Conservation (phyloP, 2,797 vertebrate genomes). For the Oryzias dopingdopingensis region DNA sequence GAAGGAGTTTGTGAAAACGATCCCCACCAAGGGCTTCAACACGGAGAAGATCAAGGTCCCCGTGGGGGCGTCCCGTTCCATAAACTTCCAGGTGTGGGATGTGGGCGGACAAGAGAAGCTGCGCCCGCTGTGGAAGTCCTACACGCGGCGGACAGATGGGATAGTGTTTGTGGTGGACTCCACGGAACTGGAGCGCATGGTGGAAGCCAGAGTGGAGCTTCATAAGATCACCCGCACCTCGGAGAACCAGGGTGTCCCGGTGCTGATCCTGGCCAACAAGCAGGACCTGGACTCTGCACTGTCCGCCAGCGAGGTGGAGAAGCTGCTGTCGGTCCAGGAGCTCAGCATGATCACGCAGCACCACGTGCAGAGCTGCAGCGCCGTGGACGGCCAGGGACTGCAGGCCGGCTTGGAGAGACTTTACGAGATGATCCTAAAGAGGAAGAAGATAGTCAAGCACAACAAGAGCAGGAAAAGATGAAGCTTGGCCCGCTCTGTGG, state of each 20-base stretch:
- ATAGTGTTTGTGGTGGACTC: conserved; percentile 90
- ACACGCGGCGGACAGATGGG: conserved; percentile 86
- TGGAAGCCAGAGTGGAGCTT: conserved; percentile 88
- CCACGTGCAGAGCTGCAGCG: conserved; percentile 87
- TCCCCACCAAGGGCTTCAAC: conserved; percentile 91
- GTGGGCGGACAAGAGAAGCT: conserved; percentile 91
- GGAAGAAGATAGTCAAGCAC: conserved; percentile 82
- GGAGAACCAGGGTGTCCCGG: conserved; percentile 88
- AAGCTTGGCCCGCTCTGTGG: conserved; percentile 38
- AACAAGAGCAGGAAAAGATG: conserved; percentile 81
- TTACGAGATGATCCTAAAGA: conserved; percentile 88
- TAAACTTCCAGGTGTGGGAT: conserved; percentile 89
- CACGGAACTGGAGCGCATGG: conserved; percentile 83
- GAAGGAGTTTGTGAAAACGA: conserved; percentile 87
- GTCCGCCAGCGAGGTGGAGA: conserved; percentile 82
- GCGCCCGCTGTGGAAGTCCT: conserved; percentile 88
- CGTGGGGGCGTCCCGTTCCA: conserved; percentile 76
- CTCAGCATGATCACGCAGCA: conserved; percentile 79
- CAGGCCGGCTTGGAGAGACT: conserved; percentile 86
- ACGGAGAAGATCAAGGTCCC: conserved; percentile 87
- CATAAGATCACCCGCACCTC: conserved; percentile 86
- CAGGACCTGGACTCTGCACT: conserved; percentile 82
- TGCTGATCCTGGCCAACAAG: conserved; percentile 88
- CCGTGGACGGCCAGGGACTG: conserved; percentile 85
- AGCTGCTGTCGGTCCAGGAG: conserved; percentile 82